Evolutionary conservation across 2,888 invertebrate species (phyloP).

Genomic region (Philopedon plagiatum): DNA sequence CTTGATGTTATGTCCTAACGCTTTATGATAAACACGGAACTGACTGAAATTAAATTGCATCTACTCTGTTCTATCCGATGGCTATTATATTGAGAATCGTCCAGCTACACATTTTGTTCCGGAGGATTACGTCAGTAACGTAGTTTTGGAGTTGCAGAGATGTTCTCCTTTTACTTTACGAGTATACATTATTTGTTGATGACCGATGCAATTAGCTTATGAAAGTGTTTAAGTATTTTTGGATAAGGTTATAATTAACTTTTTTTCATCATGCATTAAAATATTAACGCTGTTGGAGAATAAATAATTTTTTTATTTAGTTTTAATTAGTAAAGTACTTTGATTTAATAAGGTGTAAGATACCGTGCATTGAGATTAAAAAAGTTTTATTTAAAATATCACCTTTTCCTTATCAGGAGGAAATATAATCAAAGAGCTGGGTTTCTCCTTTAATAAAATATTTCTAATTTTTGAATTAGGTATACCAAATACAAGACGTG

Average conservation of each 20-base stretch:
- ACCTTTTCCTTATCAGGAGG: too few relatives aligned
- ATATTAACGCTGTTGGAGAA: background rate
- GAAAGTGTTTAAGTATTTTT: constrained; percentile 14
- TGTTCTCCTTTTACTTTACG: constrained; percentile 36
- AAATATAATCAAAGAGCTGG: too few relatives aligned
- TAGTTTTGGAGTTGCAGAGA: background rate
- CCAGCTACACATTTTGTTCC: background rate
- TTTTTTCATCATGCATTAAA: background rate
- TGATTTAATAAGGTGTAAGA: too few relatives aligned
- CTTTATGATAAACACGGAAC: too few relatives aligned
- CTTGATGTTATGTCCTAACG: too few relatives aligned
- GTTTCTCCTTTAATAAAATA: too few relatives aligned
- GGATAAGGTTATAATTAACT: background rate
- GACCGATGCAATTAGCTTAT: constrained; percentile 22
- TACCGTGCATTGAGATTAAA: too few relatives aligned
- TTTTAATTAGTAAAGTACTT: too few relatives aligned
- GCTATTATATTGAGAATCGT: background rate
- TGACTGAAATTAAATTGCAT: background rate
- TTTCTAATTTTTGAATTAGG: too few relatives aligned
- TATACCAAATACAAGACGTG: too few relatives aligned
- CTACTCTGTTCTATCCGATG: background rate
- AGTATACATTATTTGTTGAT: constrained; percentile 14
- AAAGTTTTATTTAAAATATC: too few relatives aligned
- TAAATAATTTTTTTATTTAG: too few relatives aligned
- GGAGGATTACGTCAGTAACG: background rate